Conservation (phyloP, 2,113 vertebrate genomes). For the Shinisaurus crocodilurus region DNA sequence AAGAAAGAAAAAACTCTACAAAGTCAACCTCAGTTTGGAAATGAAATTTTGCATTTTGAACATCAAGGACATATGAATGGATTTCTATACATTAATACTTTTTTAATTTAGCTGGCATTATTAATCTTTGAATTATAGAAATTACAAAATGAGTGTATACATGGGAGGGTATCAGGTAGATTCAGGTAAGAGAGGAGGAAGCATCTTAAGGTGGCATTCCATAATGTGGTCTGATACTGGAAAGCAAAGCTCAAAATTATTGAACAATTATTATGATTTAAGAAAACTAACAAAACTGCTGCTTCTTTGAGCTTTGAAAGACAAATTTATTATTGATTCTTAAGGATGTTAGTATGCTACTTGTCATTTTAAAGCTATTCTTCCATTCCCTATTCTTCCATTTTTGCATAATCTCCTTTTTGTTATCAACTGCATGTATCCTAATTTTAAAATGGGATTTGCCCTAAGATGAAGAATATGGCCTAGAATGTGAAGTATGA, state of each 20-base stretch:
- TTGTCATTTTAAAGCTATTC: neutral
- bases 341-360: neutral
- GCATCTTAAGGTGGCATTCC: neutral
- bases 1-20: neutral
- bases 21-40: neutral
- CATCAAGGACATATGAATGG: neutral
- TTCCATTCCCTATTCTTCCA: neutral
- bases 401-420: neutral
- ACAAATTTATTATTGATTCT: neutral
- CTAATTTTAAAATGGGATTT: neutral
- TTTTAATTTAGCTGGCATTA: neutral
- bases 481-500: neutral
- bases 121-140: neutral
- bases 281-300: neutral
- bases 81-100: neutral
- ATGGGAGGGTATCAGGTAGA: slow-evolving; percentile 11
- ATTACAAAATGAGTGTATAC: neutral
- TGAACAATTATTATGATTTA: neutral
- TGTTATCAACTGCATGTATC: neutral
- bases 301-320: neutral
- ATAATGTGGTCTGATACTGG: neutral
- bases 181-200: neutral
- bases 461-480: neutral
- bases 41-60: neutral
- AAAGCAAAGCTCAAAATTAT: neutral